Evolutionary conservation across 2,797 vertebrate genomes (phyloP).

Genomic region (Crossoptilon crossoptilon): DNA sequence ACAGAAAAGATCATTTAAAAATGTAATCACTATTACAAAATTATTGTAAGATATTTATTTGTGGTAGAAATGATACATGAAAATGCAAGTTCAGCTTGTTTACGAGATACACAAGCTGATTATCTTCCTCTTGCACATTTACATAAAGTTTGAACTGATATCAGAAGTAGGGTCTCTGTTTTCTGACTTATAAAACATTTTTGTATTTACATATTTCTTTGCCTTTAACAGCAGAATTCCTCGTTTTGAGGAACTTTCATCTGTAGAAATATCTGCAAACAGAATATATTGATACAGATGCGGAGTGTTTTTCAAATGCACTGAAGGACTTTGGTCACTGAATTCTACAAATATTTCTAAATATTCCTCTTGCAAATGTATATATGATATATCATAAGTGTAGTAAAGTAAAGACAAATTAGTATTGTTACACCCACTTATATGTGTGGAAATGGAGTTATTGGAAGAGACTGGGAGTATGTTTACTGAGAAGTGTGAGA

Average conservation of each 20-base stretch:
- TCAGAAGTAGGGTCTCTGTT: background rate
- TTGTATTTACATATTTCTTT: background rate
- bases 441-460: background rate
- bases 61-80: background rate
- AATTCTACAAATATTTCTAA: background rate
- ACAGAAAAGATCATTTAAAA: constrained; percentile 8
- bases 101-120: background rate
- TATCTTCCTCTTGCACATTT: background rate
- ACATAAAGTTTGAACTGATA: background rate
- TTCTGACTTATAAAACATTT: background rate
- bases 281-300: background rate
- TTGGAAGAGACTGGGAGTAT: background rate
- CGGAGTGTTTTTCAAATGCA: background rate
- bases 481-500: background rate
- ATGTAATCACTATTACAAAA: background rate
- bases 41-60: background rate
- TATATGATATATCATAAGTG: background rate
- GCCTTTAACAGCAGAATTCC: background rate
- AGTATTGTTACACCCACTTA: background rate
- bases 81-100: background rate
- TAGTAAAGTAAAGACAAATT: background rate
- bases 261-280: background rate
- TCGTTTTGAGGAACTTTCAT: background rate
- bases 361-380: background rate
- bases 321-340: background rate